phyloP scores from a whole-genome alignment of 2,888 invertebrate species.

The Rhingia campestris region DNA sequence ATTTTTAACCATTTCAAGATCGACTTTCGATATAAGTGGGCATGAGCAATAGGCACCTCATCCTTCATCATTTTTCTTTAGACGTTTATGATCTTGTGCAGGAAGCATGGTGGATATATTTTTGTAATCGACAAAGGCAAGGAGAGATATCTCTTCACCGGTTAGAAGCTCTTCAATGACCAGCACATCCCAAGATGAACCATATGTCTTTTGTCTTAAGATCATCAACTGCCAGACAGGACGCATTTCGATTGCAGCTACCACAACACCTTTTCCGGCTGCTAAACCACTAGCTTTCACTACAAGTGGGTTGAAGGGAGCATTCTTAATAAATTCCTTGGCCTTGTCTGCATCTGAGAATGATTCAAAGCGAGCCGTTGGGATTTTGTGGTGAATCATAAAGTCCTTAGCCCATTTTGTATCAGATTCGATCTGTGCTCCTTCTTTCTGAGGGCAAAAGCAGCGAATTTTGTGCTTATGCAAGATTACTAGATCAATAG shows the following conservation, averaged over 20 bases:
- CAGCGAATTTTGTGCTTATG: slow-evolving; percentile 87
- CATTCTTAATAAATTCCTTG: slow-evolving; percentile 89
- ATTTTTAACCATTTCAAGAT: slow-evolving; percentile 86
- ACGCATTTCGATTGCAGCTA: slow-evolving; percentile 91
- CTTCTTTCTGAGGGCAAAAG: slow-evolving; percentile 93
- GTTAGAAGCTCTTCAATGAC: slow-evolving; percentile 95
- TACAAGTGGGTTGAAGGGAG: slow-evolving; percentile 91
- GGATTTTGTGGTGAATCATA: slow-evolving; percentile 94
- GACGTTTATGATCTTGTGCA: slow-evolving; percentile 97
- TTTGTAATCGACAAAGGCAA: slow-evolving; percentile 95
- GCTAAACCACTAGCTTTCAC: slow-evolving; percentile 98
- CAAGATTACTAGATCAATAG: slow-evolving; percentile 90
- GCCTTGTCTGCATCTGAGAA: slow-evolving; percentile 90
- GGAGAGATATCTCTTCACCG: slow-evolving; percentile 97
- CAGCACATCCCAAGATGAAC: slow-evolving; percentile 91
- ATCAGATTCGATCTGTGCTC: slow-evolving; percentile 94
- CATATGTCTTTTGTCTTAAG: slow-evolving; percentile 90
- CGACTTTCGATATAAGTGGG: slow-evolving; percentile 87
- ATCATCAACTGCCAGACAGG: slow-evolving; percentile 93
- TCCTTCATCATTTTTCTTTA: slow-evolving; percentile 93
- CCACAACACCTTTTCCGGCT: slow-evolving; percentile 98
- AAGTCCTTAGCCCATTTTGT: slow-evolving; percentile 97
- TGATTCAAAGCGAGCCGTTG: slow-evolving; percentile 93
- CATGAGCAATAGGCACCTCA: slow-evolving; percentile 99
- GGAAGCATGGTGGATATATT: slow-evolving; percentile 93